Conservation (phyloP, 2,888 invertebrate genomes). For the Blastobasis adustella region DNA sequence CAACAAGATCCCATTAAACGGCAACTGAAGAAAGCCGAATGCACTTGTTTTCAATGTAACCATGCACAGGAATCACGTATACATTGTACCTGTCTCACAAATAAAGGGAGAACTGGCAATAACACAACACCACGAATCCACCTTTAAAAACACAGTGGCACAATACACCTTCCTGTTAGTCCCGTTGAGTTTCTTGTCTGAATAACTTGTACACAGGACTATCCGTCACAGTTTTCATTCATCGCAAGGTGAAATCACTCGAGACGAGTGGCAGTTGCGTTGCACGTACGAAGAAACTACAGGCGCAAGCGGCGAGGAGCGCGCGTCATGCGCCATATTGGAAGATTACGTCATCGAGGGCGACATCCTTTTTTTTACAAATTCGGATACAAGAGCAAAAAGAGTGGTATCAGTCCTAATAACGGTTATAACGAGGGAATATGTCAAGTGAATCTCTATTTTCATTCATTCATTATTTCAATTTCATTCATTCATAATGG, state of each 20-base stretch:
- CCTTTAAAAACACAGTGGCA: conserved; percentile 51
- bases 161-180: conserved; percentile 43
- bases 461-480: not conserved
- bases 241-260: conserved; percentile 61
- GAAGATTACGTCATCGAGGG: conserved; percentile 57
- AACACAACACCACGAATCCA: conserved; percentile 59
- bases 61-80: conserved; percentile 59
- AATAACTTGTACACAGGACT: conserved; percentile 39
- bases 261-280: conserved; percentile 51
- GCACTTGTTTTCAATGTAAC: conserved; percentile 34
- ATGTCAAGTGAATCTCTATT: not conserved
- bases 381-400: conserved; percentile 6
- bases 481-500: not conserved
- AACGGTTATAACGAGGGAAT: not conserved
- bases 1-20: conserved; percentile 71
- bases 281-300: conserved; percentile 45
- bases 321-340: conserved; percentile 73
- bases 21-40: conserved; percentile 43
- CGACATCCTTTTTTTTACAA: conserved; percentile 17
- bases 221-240: conserved; percentile 61
- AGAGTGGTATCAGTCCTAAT: not conserved
- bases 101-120: conserved; percentile 60
- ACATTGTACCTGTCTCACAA: conserved; percentile 61
- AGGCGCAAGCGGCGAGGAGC: conserved; percentile 44
- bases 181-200: conserved; percentile 40